Evolutionary conservation across 2,113 vertebrate species (phyloP).

Genomic region (Podilymbus podiceps): DNA sequence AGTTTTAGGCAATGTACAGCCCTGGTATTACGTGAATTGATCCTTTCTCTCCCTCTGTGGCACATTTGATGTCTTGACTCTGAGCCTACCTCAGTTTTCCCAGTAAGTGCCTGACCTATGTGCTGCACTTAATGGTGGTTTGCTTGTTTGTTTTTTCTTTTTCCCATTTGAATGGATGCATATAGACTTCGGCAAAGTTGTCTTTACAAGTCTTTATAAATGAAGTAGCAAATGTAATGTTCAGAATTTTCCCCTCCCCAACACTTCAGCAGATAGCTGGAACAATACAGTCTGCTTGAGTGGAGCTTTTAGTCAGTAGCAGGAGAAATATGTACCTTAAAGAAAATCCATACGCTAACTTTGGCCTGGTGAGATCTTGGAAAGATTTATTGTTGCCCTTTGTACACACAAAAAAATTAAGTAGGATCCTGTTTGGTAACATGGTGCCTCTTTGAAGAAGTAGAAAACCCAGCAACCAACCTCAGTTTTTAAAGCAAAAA

Average conservation of each 20-base stretch:
- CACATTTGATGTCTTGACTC: neutral
- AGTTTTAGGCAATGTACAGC: neutral
- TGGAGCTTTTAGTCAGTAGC: neutral
- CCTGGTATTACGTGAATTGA: neutral
- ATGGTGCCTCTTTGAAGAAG: neutral
- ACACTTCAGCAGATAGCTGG: neutral
- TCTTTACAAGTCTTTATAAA: neutral
- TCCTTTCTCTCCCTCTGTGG: neutral
- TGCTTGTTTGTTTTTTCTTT: neutral
- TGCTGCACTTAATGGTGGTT: neutral
- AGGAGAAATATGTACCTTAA: neutral
- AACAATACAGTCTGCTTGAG: neutral
- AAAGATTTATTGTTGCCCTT: neutral
- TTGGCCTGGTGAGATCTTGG: neutral
- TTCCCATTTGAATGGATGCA: neutral
- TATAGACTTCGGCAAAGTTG: neutral
- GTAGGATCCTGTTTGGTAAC: neutral
- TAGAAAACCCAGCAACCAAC: constrained; percentile 16
- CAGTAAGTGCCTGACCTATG: neutral
- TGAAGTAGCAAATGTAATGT: neutral
- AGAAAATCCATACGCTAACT: neutral
- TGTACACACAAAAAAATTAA: neutral
- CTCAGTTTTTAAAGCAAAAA: neutral
- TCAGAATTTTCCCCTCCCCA: neutral
- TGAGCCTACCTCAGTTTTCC: neutral